These are phyloP conservation scores for Bos indicus DNA, from an alignment of 2,113 vertebrate species.

Conservation along the genomic window DNA sequence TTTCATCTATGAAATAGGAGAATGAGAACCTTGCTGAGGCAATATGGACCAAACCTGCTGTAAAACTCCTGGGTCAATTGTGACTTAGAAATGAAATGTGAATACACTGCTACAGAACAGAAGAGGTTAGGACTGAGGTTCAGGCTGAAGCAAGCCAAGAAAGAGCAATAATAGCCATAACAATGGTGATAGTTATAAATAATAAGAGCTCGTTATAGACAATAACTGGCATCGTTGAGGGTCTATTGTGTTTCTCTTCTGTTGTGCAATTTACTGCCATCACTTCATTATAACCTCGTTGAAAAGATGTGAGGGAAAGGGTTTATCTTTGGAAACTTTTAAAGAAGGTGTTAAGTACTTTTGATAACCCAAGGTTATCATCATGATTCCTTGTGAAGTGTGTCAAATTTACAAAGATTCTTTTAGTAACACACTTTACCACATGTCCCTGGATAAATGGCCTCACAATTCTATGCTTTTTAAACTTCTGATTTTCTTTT, in stretches of 20 bases:
- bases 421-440: not conserved
- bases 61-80: not conserved
- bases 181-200: not conserved
- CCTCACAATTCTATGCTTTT: not conserved
- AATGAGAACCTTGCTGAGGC: not conserved
- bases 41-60: not conserved
- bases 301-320: not conserved
- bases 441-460: not conserved
- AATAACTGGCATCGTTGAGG: not conserved
- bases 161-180: not conserved
- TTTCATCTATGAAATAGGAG: not conserved
- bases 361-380: not conserved
- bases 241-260: not conserved
- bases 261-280: not conserved
- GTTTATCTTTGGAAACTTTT: not conserved
- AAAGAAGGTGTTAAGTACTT: not conserved
- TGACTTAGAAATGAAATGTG: not conserved
- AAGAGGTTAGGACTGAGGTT: not conserved
- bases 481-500: not conserved
- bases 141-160: not conserved
- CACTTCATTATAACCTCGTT: not conserved
- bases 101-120: not conserved
- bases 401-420: not conserved
- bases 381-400: not conserved
- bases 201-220: not conserved